phyloP scores from a whole-genome alignment of 2,113 vertebrate genomes.

The Macaca fascicularis region DNA sequence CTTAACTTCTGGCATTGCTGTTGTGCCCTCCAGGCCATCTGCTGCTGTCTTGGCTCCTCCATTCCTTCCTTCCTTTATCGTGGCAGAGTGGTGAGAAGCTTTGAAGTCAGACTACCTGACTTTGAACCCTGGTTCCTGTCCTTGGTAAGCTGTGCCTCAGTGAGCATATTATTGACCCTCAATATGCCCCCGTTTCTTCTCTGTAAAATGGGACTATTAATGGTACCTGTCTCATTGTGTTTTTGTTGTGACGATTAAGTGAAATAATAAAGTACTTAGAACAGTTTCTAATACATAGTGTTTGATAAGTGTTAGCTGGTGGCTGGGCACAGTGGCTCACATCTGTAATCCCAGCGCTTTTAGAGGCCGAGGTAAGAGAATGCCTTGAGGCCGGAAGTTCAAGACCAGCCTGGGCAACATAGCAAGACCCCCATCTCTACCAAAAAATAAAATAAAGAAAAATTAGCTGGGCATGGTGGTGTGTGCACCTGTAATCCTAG shows the following conservation, averaged over 20 bases:
- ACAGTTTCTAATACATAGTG: not conserved
- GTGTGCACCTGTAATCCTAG: too few species aligned
- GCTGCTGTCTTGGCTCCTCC: not conserved
- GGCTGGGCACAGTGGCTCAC: too few species aligned
- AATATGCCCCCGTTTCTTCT: not conserved
- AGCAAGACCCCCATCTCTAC: too few species aligned
- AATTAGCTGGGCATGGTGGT: too few species aligned
- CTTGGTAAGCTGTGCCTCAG: not conserved
- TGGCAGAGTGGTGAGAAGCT: not conserved
- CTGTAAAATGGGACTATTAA: slow-evolving; percentile 3
- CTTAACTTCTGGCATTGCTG: not conserved
- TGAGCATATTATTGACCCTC: not conserved
- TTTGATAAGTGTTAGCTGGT: not conserved
- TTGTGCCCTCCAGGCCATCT: not conserved
- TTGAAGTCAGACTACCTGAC: not conserved
- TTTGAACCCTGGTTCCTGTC: not conserved
- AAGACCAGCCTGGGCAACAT: too few species aligned
- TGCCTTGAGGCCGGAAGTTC: too few species aligned
- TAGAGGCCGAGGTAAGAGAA: too few species aligned
- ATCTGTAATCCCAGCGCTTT: too few species aligned
- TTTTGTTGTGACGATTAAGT: not conserved
- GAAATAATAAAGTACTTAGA: not conserved
- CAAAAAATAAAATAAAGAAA: too few species aligned
- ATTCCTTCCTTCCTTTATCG: not conserved
- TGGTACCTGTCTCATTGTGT: not conserved